Conservation (phyloP, 2,888 invertebrate genomes). For the Hermaeophaga mercurialis region DNA sequence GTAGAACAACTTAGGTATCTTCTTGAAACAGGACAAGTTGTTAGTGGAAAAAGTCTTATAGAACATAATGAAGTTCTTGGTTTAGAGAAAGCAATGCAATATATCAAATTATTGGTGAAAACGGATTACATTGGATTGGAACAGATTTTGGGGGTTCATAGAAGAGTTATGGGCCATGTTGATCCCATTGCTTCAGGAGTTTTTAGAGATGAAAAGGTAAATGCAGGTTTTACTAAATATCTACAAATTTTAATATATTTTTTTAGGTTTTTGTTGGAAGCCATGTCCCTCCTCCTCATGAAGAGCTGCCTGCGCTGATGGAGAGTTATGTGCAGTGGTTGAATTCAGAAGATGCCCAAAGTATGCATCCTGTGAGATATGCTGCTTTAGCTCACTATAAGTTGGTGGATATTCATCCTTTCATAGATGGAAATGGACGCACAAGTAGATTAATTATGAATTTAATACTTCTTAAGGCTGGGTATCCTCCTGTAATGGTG, state of each 20-base stretch:
- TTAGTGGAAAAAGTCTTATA: slow-evolving; percentile 88
- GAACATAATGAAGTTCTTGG: slow-evolving; percentile 98
- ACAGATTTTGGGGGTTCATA: slow-evolving; percentile 91
- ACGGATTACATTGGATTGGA: slow-evolving; percentile 78
- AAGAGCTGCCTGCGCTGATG: slow-evolving; percentile 82
- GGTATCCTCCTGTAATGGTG: slow-evolving; percentile 95
- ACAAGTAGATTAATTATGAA: slow-evolving; percentile 96
- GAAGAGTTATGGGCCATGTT: slow-evolving; percentile 90
- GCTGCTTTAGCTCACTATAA: slow-evolving; percentile 97
- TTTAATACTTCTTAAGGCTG: slow-evolving; percentile 90
- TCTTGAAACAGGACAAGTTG: slow-evolving; percentile 86
- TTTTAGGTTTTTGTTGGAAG: slow-evolving; percentile 85
- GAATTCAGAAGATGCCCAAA: slow-evolving; percentile 83
- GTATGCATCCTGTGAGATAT: slow-evolving; percentile 66
- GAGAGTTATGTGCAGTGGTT: slow-evolving; percentile 90
- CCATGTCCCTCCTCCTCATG: slow-evolving; percentile 90
- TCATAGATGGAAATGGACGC: slow-evolving; percentile 95
- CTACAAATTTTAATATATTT: neutral
- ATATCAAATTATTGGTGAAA: slow-evolving; percentile 79
- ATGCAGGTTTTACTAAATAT: too few species aligned
- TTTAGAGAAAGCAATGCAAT: slow-evolving; percentile 93
- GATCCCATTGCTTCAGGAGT: slow-evolving; percentile 91
- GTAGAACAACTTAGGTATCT: slow-evolving; percentile 89
- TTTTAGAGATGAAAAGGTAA: slow-evolving; percentile 78
- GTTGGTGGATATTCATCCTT: slow-evolving; percentile 95